Percentiles rank a stretch among this genome's conserved stretches.
These are phyloP conservation scores for Piezodorus guildinii DNA, from an alignment of 1,140 invertebrate genomes.

Conservation along the genomic window DNA sequence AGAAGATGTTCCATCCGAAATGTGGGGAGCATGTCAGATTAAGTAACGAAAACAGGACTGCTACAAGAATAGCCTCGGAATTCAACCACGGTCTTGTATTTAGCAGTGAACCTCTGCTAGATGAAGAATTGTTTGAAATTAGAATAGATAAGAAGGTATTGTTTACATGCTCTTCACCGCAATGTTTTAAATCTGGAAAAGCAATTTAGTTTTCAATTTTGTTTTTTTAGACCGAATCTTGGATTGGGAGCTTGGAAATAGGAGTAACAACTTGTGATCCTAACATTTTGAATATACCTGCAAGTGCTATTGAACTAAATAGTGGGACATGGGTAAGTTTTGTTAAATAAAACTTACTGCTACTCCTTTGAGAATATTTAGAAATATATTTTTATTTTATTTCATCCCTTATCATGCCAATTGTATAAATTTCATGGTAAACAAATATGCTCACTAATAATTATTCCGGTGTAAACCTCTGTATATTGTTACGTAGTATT, in stretches of 20 bases:
- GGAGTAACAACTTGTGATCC: constrained; percentile 80
- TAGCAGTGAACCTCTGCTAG: constrained; percentile 63
- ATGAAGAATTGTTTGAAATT: constrained; percentile 80
- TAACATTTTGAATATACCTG: constrained; percentile 62
- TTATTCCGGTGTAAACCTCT: no score
- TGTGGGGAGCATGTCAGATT: constrained; percentile 69
- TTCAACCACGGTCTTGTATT: constrained; percentile 81
- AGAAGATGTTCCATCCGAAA: constrained; percentile 57
- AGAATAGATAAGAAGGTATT: constrained; percentile 76
- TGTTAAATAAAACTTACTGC: background rate
- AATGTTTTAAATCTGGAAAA: background rate
- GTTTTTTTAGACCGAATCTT: constrained; percentile 52
- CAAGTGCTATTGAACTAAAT: constrained; percentile 70
- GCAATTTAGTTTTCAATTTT: background rate
- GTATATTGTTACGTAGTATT: no score
- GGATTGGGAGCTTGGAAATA: constrained; percentile 87
- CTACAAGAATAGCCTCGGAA: constrained; percentile 59
- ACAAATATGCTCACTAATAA: no score
- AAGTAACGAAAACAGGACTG: constrained; percentile 68
- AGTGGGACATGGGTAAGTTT: constrained; percentile 69
- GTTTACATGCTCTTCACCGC: background rate
- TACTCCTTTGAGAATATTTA: background rate
- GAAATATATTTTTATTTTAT: no score
- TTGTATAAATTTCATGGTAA: no score
- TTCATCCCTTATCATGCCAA: no score